phyloP scores from a whole-genome alignment of 2,113 vertebrate species.

The Calonectris borealis region DNA sequence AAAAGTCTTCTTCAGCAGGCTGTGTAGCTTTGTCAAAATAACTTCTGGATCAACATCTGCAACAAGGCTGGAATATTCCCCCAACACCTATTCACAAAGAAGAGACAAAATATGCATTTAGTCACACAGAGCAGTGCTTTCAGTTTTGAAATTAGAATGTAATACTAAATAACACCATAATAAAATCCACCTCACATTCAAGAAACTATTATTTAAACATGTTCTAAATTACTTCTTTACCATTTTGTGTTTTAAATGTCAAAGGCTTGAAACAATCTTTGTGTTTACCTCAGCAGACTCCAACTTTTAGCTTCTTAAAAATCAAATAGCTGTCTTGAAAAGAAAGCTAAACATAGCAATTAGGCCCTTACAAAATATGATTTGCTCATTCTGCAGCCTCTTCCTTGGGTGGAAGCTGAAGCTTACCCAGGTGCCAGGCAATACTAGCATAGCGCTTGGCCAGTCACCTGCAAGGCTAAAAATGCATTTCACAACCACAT shows the following conservation, averaged over 20 bases:
- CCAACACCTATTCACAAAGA: constrained; percentile 81
- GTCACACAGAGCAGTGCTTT: neutral
- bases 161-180: neutral
- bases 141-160: neutral
- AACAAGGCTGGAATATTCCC: constrained; percentile 87
- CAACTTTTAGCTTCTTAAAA: neutral
- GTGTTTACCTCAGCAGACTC: neutral
- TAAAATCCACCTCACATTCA: neutral
- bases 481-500: neutral
- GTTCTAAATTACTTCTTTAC: neutral
- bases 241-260: neutral
- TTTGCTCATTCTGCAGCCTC: neutral
- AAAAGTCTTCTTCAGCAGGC: constrained; percentile 76
- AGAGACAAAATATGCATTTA: neutral
- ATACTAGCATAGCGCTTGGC: neutral
- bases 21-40: constrained; percentile 78
- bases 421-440: neutral
- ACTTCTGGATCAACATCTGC: constrained; percentile 73
- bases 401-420: neutral
- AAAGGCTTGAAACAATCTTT: neutral
- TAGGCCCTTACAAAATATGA: neutral
- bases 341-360: neutral
- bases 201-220: neutral
- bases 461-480: neutral
- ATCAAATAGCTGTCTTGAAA: neutral